A percentile compares a stretch with the other conserved stretches of the same genome.
Evolutionary conservation across 2,113 vertebrate genomes (phyloP).

Genomic region (Camelus bactrianus): DNA sequence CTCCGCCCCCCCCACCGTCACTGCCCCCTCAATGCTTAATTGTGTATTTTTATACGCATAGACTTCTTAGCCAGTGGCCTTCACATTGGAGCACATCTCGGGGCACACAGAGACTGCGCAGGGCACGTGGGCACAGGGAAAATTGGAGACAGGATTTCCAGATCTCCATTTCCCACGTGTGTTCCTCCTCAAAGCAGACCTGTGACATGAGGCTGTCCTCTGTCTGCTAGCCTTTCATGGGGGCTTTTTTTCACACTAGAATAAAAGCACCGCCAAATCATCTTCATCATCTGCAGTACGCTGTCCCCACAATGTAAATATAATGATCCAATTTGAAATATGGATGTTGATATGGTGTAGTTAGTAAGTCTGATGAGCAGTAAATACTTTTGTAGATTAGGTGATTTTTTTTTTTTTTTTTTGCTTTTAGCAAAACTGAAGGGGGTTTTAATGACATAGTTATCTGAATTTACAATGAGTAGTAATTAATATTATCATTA

Average conservation of each 20-base stretch:
- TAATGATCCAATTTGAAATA: rapidly evolving
- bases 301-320: background rate
- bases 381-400: too few relatives aligned
- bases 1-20: too few relatives aligned
- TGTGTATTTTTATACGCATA: background rate
- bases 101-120: rapidly evolving
- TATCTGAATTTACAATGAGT: background rate
- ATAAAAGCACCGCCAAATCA: background rate
- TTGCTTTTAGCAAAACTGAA: background rate
- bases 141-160: rapidly evolving
- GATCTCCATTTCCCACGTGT: rapidly evolving
- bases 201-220: rapidly evolving
- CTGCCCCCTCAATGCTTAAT: background rate
- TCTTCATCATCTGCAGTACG: rapidly evolving
- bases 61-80: too few relatives aligned
- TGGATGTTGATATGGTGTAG: background rate
- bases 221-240: background rate
- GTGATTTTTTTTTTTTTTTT: background rate
- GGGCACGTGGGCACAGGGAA: rapidly evolving
- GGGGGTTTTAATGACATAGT: background rate
- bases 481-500: background rate
- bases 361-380: background rate
- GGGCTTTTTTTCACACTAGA: background rate
- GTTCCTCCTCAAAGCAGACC: too few relatives aligned
- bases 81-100: rapidly evolving